Base-by-base conservation (phyloP, 2,113 vertebrate species). In the Mus pahari region DNA sequence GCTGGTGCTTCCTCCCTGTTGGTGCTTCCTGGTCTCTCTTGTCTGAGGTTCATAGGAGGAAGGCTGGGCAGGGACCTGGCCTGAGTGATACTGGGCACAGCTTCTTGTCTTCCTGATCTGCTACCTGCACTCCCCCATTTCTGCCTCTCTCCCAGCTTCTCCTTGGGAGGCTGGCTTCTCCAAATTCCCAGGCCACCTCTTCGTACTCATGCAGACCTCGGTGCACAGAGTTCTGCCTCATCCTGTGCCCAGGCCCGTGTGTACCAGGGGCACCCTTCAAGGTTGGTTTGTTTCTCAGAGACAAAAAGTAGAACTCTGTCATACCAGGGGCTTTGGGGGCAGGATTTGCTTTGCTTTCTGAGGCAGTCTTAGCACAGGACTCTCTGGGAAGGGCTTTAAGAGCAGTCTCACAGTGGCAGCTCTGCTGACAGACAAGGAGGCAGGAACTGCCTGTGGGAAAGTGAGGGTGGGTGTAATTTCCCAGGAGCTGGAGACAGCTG, bases 141-240 rank as follows among this genome's bases (percentile, higher is more conserved):
- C 26, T 90, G 60, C 42, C 71, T 78, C 24, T 68, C 10, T 1
- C 48, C 68, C 11, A 55, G 24, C 0, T 0, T 53, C 55, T 81
- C 9, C 28, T 6, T 60, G n/a, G 58, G 60, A 82, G 70, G 62
- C 58, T 62, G 60, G 12, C 39, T 19, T 55, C 71, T 31, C 20
- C 7, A 31, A 53, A 22, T 33, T 55, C 53, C 62, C 26, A n/a
- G 55, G 14, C 42, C 12, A 7, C 10, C 9, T 2, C 5, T 28
- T 7, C 5, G 26, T 33, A 3, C 11, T 42, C 42, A 14, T 14
- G 39, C 20, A 26, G 53, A 36, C 70, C 16, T 12, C 12, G 28
- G 53, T 4, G 19, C 2, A 3, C 0, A 0, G 1, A 9, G 22
- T 26, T 88, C 73, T 28, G n/a, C n/a, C 3, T 66, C 1, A 7